These are phyloP conservation scores for Lerema accius DNA, from an alignment of 1,140 invertebrate genomes.

Conservation along the genomic window DNA sequence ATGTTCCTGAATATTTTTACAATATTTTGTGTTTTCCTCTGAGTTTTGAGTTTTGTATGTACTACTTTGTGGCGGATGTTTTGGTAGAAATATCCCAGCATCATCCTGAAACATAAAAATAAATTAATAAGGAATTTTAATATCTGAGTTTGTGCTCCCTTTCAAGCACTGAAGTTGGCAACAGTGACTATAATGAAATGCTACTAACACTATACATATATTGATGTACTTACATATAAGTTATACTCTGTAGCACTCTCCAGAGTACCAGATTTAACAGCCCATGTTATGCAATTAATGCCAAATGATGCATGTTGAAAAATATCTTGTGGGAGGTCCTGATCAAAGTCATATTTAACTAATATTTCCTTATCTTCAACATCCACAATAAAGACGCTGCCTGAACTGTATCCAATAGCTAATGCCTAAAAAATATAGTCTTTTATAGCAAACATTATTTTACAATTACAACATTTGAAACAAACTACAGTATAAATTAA, in stretches of 20 bases:
- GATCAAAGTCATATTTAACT: conserved; percentile 85
- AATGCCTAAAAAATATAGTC: conserved; percentile 75
- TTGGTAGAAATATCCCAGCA: conserved; percentile 81
- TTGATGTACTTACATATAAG: conserved; percentile 74
- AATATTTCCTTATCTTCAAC: conserved; percentile 94
- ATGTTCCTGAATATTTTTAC: conserved; percentile 87
- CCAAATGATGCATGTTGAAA: conserved; percentile 57
- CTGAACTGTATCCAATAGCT: conserved; percentile 86
- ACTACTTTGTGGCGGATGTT: conserved; percentile 67
- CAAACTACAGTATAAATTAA: no score
- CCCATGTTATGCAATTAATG: conserved; percentile 85
- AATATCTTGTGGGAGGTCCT: conserved; percentile 66
- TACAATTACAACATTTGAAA: no score
- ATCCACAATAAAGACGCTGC: conserved; percentile 89
- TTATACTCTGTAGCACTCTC: conserved; percentile 70
- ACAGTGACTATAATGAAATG: no score
- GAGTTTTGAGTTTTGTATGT: conserved; percentile 75
- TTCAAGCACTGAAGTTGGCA: no score
- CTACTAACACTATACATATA: no score
- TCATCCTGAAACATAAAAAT: conserved; percentile 77
- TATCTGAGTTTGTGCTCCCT: no score
- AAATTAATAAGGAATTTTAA: no score
- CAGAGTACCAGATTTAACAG: conserved; percentile 73
- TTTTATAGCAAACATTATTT: no score
- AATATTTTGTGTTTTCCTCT: conserved; percentile 83